phyloP scores from a whole-genome alignment of 1,140 invertebrate species.

The Lanistes nyassanus region DNA sequence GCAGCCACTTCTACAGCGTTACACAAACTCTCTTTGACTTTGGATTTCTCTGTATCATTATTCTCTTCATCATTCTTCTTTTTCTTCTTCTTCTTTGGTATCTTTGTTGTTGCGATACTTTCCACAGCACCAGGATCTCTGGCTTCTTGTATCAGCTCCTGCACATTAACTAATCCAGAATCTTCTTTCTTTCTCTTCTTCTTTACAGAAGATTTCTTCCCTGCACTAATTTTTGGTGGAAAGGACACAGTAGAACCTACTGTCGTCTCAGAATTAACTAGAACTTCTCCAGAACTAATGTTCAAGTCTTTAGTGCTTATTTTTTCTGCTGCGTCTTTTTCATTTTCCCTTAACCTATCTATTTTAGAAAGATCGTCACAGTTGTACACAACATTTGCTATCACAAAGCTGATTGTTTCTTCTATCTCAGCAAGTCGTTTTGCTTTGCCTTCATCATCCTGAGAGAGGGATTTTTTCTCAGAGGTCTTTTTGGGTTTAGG shows the following conservation, averaged over 20 bases:
- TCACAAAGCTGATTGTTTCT: constrained; percentile 29
- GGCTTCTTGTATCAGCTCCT: background rate
- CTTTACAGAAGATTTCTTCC: constrained; percentile 20
- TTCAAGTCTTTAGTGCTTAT: background rate
- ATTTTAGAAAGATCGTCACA: constrained; percentile 24
- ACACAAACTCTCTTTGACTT: too few relatives aligned
- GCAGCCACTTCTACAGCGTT: constrained; percentile 1
- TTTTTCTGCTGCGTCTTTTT: constrained; percentile 15
- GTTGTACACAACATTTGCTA: constrained; percentile 32
- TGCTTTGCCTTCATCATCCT: constrained; percentile 26
- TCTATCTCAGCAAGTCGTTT: constrained; percentile 15
- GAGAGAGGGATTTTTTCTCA: constrained; percentile 21
- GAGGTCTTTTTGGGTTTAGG: constrained; percentile 27
- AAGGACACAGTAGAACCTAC: background rate
- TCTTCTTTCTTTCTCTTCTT: constrained; percentile 5
- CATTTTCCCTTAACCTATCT: constrained; percentile 24
- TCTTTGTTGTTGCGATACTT: constrained; percentile 1
- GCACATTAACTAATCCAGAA: background rate
- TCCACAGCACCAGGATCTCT: background rate
- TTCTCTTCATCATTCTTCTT: background rate
- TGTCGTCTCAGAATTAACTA: background rate
- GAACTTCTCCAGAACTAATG: background rate
- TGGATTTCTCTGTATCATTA: too few relatives aligned
- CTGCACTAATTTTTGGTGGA: background rate
- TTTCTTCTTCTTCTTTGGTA: constrained; percentile 24